Evolutionary conservation across 1,140 invertebrate genomes (phyloP).

Genomic region (Ips nitidus): DNA sequence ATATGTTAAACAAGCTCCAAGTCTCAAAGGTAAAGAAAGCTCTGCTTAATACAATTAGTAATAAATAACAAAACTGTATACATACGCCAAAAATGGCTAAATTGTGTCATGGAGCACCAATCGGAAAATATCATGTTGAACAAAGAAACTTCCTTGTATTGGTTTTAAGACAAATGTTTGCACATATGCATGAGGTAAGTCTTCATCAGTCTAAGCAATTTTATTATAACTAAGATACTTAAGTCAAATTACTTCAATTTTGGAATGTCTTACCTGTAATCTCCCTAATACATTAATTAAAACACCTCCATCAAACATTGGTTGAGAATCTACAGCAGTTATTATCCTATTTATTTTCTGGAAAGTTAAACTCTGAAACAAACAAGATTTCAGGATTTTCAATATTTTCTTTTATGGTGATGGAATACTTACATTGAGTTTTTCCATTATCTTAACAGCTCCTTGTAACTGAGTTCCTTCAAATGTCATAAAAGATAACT

Average conservation of each 20-base stretch:
- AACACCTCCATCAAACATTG: conserved; percentile 93
- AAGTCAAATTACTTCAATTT: neutral
- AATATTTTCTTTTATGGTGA: neutral
- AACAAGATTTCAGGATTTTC: conserved; percentile 2
- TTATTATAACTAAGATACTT: conserved; percentile 8
- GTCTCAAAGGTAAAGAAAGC: neutral
- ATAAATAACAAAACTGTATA: conserved; percentile 4
- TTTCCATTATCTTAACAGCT: conserved; percentile 90
- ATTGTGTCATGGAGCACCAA: conserved; percentile 78
- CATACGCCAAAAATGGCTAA: conserved; percentile 24
- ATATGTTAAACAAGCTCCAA: no score
- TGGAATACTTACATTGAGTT: conserved; percentile 77
- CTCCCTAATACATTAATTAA: conserved; percentile 91
- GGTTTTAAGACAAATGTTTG: conserved; percentile 91
- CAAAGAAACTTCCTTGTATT: conserved; percentile 81
- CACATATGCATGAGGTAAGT: conserved; percentile 87
- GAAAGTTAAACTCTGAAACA: conserved; percentile 77
- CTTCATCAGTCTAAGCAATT: conserved; percentile 77
- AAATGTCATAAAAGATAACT: conserved; percentile 89
- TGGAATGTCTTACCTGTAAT: conserved; percentile 70
- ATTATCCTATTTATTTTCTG: conserved; percentile 91
- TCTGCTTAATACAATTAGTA: neutral
- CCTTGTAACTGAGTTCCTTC: conserved; percentile 91
- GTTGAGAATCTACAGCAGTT: conserved; percentile 92
- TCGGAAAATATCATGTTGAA: conserved; percentile 84